Conservation (phyloP, 2,113 vertebrate genomes). For the Plectropomus leopardus region DNA sequence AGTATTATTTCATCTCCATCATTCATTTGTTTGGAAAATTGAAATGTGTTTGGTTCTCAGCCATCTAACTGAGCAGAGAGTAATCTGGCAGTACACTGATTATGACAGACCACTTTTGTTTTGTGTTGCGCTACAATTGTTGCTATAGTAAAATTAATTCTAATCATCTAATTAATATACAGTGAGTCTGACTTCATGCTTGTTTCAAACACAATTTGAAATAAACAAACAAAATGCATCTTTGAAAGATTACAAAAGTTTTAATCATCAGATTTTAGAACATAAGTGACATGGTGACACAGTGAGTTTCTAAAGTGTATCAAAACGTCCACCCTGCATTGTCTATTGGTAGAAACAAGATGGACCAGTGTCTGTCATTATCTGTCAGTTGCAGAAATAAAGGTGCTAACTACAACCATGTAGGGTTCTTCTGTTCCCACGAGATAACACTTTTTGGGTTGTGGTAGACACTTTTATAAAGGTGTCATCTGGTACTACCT, state of each 20-base stretch:
- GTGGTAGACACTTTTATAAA: too few relatives aligned
- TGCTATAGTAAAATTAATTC: background rate
- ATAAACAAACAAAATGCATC: background rate
- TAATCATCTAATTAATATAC: background rate
- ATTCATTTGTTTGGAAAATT: conserved; percentile 31
- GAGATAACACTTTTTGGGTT: too few relatives aligned
- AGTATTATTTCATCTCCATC: conserved; percentile 7
- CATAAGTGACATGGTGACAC: background rate
- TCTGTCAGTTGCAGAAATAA: background rate
- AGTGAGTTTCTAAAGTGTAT: background rate
- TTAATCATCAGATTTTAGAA: background rate
- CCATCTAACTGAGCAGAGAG: conserved; percentile 15
- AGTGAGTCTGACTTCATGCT: background rate
- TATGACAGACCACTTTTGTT: conserved; percentile 11
- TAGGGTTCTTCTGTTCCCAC: too few relatives aligned
- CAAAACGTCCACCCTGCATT: background rate
- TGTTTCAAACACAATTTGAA: background rate
- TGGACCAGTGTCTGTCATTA: background rate
- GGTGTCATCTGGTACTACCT: too few relatives aligned
- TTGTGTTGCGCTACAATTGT: background rate
- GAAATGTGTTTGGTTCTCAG: conserved; percentile 12
- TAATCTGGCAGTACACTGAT: conserved; percentile 17
- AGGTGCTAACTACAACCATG: too few relatives aligned
- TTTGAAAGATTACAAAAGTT: background rate
- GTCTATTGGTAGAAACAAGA: background rate